phyloP scores from a whole-genome alignment of 2,797 vertebrate species.

The Psittacula echo region DNA sequence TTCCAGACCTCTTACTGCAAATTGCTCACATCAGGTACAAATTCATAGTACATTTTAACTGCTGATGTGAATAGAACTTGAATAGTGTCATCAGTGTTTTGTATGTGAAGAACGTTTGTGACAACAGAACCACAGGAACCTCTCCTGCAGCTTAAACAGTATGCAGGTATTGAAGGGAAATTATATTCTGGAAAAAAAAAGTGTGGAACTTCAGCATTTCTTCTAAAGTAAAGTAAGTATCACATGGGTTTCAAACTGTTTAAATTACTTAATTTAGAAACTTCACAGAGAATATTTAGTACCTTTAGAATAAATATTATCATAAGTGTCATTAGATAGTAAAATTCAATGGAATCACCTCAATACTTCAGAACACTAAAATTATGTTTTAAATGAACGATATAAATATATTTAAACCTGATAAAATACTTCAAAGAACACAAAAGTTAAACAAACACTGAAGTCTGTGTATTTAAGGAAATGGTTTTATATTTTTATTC shows the following conservation, averaged over 20 bases:
- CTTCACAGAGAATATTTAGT: neutral
- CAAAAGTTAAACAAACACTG: neutral
- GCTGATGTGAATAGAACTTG: neutral
- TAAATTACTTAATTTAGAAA: neutral
- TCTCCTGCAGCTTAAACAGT: neutral
- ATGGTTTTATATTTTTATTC: neutral
- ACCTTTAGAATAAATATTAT: neutral
- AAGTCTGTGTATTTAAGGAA: neutral
- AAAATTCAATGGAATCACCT: neutral
- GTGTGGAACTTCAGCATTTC: neutral
- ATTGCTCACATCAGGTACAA: neutral
- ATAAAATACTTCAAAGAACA: neutral
- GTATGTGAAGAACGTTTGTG: neutral
- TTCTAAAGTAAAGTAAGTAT: neutral
- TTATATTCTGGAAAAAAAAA: neutral
- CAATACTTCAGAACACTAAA: neutral
- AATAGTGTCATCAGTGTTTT: neutral
- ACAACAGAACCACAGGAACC: neutral
- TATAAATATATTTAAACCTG: neutral
- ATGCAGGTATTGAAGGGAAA: neutral
- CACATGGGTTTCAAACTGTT: neutral
- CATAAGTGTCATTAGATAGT: neutral
- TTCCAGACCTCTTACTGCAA: neutral
- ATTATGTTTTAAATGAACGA: neutral
- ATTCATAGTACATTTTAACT: neutral